Evolutionary conservation across 2,888 invertebrate species (phyloP).

Genomic region (Cosmopolites sordidus): DNA sequence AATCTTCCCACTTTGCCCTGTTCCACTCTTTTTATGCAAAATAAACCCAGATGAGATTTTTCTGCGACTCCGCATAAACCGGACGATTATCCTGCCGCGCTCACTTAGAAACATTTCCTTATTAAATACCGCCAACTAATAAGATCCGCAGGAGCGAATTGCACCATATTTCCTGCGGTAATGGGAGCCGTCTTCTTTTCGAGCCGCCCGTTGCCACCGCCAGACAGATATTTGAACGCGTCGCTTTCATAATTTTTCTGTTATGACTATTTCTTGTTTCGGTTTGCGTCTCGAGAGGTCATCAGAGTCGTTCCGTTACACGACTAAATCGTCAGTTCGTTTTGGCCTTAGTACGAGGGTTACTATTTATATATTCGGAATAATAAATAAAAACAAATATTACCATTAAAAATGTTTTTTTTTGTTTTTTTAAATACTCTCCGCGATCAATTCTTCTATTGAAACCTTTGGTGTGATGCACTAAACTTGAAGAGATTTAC

Average conservation of each 20-base stretch:
- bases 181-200: slow-evolving; percentile 31
- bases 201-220: slow-evolving; percentile 25
- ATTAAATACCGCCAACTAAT: slow-evolving; percentile 49
- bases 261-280: slow-evolving; percentile 25
- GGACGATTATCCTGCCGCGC: slow-evolving; percentile 1
- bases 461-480: too few species aligned
- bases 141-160: slow-evolving; percentile 42
- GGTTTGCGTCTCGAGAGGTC: background rate
- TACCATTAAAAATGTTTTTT: too few species aligned
- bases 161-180: slow-evolving; percentile 34
- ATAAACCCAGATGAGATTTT: slow-evolving; percentile 50
- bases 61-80: slow-evolving; percentile 39
- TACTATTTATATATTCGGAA: too few species aligned
- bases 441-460: too few species aligned
- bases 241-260: slow-evolving; percentile 24
- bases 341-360: too few species aligned
- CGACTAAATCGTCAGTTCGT: too few species aligned
- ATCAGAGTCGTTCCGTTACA: background rate
- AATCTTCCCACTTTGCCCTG: slow-evolving; percentile 26
- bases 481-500: too few species aligned
- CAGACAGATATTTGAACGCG: slow-evolving; percentile 26
- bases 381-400: too few species aligned
- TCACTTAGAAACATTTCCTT: slow-evolving; percentile 49
- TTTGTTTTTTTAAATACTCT: too few species aligned
- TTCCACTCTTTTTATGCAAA: slow-evolving; percentile 50